Evolutionary conservation across 2,113 vertebrate genomes (phyloP).

Genomic region (Haliaeetus leucogaster): DNA sequence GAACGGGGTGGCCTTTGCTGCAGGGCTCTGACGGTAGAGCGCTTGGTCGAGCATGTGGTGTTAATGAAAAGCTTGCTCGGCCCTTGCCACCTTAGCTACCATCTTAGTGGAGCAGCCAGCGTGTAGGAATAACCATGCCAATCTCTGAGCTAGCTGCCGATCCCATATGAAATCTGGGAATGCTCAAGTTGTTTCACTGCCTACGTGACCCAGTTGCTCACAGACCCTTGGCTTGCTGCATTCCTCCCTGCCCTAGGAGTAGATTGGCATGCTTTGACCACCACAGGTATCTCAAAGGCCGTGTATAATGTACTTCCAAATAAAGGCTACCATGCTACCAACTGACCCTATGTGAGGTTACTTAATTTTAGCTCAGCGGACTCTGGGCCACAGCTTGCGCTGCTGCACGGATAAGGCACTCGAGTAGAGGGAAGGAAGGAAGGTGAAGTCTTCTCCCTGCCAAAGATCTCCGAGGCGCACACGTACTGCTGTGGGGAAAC

Average conservation of each 20-base stretch:
- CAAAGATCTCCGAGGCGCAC: accelerated
- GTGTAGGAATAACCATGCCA: neutral
- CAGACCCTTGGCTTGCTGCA: neutral
- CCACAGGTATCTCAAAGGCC: neutral
- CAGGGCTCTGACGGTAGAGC: neutral
- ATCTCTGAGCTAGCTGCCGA: neutral
- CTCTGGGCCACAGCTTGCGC: neutral
- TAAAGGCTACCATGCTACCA: neutral
- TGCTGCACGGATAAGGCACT: neutral
- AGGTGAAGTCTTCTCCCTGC: neutral
- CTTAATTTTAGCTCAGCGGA: neutral
- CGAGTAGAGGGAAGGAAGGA: neutral
- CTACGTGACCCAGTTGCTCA: neutral
- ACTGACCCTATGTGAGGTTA: neutral
- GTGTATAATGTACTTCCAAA: neutral
- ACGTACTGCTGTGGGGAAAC: accelerated
- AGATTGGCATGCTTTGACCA: accelerated
- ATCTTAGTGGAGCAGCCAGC: neutral
- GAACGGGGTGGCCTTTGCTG: neutral
- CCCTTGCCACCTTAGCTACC: neutral
- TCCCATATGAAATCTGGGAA: accelerated
- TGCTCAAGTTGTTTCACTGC: neutral
- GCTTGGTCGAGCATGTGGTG: accelerated
- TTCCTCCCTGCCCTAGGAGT: neutral
- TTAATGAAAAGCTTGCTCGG: neutral